A percentile compares a stretch with the other conserved stretches of the same genome.
Evolutionary conservation across 2,113 vertebrate species (phyloP).

Genomic region (Platanista minor): DNA sequence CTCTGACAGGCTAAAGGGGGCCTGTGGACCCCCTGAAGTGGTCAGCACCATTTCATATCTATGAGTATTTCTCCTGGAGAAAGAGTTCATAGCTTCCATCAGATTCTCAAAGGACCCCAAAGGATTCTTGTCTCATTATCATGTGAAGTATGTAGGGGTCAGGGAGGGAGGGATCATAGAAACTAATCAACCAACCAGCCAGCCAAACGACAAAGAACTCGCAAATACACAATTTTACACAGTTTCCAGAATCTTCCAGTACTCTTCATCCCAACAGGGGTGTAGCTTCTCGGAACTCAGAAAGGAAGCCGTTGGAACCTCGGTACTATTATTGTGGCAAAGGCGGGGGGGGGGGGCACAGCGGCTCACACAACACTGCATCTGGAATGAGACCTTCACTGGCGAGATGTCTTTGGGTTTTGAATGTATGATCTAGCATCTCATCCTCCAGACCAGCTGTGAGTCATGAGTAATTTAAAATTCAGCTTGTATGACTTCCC

Average conservation of each 20-base stretch:
- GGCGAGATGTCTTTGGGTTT: neutral
- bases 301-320: neutral
- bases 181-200: neutral
- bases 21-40: neutral
- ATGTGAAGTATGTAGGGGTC: neutral
- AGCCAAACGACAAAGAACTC: neutral
- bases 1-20: neutral
- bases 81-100: neutral
- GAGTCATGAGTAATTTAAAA: neutral
- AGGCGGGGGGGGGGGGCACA: accelerated
- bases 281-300: neutral
- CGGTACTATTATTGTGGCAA: too few species aligned
- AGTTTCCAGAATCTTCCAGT: neutral
- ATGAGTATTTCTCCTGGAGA: neutral
- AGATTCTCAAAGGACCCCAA: neutral
- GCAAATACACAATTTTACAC: neutral
- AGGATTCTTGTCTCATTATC: neutral
- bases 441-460: neutral
- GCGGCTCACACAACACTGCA: accelerated
- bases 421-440: neutral
- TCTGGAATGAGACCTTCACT: neutral
- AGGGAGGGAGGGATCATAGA: neutral
- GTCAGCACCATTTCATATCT: neutral
- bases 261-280: neutral
- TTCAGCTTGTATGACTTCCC: neutral